Conservation (phyloP, 2,113 vertebrate genomes). For the Chaetorhynchus papuensis region DNA sequence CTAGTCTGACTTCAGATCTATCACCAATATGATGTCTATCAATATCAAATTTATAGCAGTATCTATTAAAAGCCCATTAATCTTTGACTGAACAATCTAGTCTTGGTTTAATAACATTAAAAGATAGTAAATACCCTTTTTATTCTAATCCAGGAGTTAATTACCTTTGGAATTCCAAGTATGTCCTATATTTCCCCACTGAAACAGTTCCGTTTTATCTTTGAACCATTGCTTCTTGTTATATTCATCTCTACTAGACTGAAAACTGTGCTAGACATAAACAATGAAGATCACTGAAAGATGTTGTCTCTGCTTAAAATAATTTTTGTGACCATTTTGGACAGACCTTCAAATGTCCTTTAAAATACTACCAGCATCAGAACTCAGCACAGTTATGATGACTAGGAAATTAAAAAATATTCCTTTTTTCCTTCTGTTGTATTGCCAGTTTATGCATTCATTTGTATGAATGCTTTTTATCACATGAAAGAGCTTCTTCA, state of each 20-base stretch:
- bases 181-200: background rate
- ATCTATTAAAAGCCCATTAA: background rate
- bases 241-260: background rate
- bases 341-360: background rate
- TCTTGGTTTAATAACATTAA: background rate
- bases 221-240: background rate
- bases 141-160: background rate
- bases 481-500: background rate
- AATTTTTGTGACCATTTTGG: background rate
- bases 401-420: background rate
- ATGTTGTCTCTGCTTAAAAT: background rate
- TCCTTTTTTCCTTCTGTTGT: background rate
- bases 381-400: background rate
- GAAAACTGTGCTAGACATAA: background rate
- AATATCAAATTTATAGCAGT: background rate
- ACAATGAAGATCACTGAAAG: background rate
- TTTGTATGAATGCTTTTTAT: background rate
- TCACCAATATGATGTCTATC: background rate
- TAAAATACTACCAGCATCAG: background rate
- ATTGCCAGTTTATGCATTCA: background rate
- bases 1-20: background rate
- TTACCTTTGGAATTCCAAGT: background rate
- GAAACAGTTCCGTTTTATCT: background rate
- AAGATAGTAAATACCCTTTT: background rate
- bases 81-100: background rate